A percentile compares a stretch with the other conserved stretches of the same genome.
phyloP scores from a whole-genome alignment of 2,113 vertebrate species.

The Thryonomys swinderianus region DNA sequence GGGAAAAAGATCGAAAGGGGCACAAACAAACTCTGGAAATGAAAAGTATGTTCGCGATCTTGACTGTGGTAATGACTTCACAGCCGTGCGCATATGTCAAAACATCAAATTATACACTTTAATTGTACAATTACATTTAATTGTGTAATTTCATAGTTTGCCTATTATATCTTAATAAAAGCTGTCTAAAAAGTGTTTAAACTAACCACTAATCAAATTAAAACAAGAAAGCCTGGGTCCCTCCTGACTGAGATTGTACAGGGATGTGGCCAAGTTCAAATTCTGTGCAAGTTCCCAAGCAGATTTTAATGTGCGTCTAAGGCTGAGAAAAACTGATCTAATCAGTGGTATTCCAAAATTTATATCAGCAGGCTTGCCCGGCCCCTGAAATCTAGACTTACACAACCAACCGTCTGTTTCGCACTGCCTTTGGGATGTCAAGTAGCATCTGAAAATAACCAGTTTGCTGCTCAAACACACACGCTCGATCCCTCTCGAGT shows the following conservation, averaged over 20 bases:
- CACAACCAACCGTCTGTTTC: neutral
- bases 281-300: neutral
- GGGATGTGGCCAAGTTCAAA: neutral
- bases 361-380: neutral
- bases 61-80: neutral
- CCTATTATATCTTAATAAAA: slow-evolving; percentile 15
- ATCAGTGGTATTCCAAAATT: neutral
- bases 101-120: neutral
- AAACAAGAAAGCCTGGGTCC: neutral
- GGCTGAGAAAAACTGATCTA: neutral
- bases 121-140: neutral
- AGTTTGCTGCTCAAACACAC: neutral
- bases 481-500: neutral
- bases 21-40: neutral
- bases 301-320: neutral
- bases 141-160: neutral
- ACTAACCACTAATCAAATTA: neutral
- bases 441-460: slow-evolving; percentile 4
- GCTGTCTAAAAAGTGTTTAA: neutral
- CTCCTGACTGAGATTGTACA: neutral
- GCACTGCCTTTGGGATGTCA: neutral
- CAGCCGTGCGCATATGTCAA: neutral
- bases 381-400: neutral
- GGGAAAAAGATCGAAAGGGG: neutral
- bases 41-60: neutral